Evolutionary conservation across 2,113 vertebrate species (phyloP).

Genomic region (Dipodomys spectabilis): DNA sequence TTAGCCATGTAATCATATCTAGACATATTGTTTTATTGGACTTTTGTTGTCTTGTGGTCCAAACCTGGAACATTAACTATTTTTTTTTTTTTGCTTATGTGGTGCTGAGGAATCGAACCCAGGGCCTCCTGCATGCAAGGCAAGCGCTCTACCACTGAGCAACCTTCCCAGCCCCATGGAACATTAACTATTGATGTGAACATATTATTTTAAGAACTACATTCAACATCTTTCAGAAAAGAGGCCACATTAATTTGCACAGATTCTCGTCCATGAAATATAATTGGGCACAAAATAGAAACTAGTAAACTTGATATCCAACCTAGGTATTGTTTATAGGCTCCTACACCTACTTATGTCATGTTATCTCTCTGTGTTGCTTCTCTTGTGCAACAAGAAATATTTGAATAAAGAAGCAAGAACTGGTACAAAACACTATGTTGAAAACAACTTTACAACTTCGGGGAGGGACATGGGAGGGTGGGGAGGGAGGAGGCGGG

Average conservation of each 20-base stretch:
- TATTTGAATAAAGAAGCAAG: background rate
- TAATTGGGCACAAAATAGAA: background rate
- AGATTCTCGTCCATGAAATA: background rate
- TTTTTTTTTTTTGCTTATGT: too few relatives aligned
- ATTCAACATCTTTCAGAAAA: constrained; percentile 4
- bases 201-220: constrained; percentile 27
- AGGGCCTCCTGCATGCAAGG: too few relatives aligned
- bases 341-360: background rate
- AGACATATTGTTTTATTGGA: background rate
- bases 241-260: background rate
- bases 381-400: background rate
- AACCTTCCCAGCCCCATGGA: too few relatives aligned
- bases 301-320: background rate
- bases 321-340: background rate
- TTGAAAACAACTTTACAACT: too few relatives aligned
- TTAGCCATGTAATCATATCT: background rate
- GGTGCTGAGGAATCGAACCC: too few relatives aligned
- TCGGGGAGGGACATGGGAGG: too few relatives aligned
- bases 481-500: too few relatives aligned
- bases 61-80: background rate
- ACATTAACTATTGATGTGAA: background rate
- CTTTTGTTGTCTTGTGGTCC: background rate
- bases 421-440: too few relatives aligned
- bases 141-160: too few relatives aligned
- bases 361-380: background rate